Evolutionary conservation across 1,140 invertebrate species (phyloP), one percentile per base, ranked within the genome.

Genomic region (Danaus melanippus): DNA sequence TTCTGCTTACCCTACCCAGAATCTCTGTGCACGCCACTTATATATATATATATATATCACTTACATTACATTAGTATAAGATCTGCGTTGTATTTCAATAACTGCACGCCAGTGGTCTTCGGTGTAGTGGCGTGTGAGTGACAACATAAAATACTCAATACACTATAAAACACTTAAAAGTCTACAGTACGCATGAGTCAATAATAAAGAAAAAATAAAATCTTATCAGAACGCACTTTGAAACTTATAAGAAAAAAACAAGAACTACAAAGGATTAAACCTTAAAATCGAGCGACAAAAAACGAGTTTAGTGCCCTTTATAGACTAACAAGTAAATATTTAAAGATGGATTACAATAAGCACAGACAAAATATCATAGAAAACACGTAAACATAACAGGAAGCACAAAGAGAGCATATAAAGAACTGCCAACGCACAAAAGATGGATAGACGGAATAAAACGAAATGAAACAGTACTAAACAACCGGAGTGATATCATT

Each of bases 261-360:
- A 50, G 46, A 53, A 49, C n/a, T 59, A 43, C 57, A 59, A 47
- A 53, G 49, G 53, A 53, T 11, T 7, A 59, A 59, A 53, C 40
- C 48, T 12, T 53, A 53, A 42, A 11, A 41, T 5, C 11, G 53
- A 56, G 5, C 46, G 8, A 48, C 42, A 15, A 42, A 39, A 15
- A 53, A 49, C 15, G 45, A 58, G 17, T 39, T 53, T 9, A 9
- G 12, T 21, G 56, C 56, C 12, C 46, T 58, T 5, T 58, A 49
- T 12, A 58, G 53, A 40, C 9, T 58, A 53, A 42, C 15, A 8
- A 54, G 50, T 46, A 60, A 60, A 60, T 53, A 50, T 42, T 54
- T 60, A 17, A 51, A 47, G 21, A 60, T 42, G 7, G 58, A 60
- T 11, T 54, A 54, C 17, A 10, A 15, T 10, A 54, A 50, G 8